These are phyloP conservation scores for Callopanchax toddi DNA, from an alignment of 2,113 vertebrate species.

Conservation along the genomic window DNA sequence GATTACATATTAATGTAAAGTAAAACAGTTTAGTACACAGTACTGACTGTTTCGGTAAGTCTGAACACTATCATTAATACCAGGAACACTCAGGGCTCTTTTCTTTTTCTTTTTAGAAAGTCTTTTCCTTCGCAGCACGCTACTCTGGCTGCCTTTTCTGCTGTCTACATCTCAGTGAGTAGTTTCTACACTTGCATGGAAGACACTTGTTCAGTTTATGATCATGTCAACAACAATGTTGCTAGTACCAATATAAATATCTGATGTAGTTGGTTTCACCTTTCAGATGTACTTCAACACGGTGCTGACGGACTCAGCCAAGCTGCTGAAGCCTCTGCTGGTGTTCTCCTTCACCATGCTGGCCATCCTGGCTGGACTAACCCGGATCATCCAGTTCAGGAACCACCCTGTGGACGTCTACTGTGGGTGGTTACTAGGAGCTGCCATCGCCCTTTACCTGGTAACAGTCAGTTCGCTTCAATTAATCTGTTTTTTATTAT, in stretches of 20 bases:
- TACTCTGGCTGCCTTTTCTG: conserved; percentile 79
- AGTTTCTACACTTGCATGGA: not conserved
- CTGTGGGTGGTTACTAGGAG: conserved; percentile 94
- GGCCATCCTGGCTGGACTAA: conserved; percentile 93
- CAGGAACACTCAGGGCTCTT: conserved; percentile 23
- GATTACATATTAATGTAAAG: too few relatives aligned
- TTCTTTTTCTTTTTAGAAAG: conserved; percentile 65
- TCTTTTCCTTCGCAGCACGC: conserved; percentile 82
- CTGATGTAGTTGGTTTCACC: not conserved
- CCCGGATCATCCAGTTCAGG: conserved; percentile 95
- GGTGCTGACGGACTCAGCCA: conserved; percentile 93
- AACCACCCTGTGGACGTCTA: conserved; percentile 98
- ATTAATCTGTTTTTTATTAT: too few relatives aligned
- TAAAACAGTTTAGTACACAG: too few relatives aligned
- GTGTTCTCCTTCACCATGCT: conserved; percentile 96
- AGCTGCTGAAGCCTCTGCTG: conserved; percentile 95
- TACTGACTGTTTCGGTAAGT: too few relatives aligned
- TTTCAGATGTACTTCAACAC: conserved; percentile 99
- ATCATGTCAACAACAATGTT: not conserved
- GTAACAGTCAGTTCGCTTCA: conserved; percentile 71
- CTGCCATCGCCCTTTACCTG: conserved; percentile 95
- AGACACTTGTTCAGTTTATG: not conserved
- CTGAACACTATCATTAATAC: conserved; percentile 32
- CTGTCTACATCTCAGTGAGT: conserved; percentile 82
- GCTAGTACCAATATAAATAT: not conserved